These are phyloP conservation scores for Tridacna crocea DNA, from an alignment of 2,888 invertebrate species.

Conservation along the genomic window DNA sequence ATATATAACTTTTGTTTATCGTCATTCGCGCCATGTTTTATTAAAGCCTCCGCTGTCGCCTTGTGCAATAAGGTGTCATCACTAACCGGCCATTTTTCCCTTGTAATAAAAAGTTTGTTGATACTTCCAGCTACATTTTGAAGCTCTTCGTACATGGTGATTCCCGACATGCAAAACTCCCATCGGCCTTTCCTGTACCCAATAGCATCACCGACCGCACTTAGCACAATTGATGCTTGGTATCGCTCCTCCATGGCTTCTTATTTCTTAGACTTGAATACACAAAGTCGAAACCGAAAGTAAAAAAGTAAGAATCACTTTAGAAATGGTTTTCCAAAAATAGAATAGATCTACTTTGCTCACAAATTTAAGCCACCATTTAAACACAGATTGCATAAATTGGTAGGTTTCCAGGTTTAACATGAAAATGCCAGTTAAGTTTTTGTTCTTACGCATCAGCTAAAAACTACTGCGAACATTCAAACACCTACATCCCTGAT, in stretches of 20 bases:
- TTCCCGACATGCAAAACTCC: constrained; percentile 78
- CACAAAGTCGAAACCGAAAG: constrained; percentile 9
- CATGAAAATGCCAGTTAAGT: too few relatives aligned
- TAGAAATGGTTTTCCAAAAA: too few relatives aligned
- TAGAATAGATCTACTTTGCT: too few relatives aligned
- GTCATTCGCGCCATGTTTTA: constrained; percentile 21
- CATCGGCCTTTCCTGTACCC: constrained; percentile 80
- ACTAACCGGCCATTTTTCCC: constrained; percentile 77
- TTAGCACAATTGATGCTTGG: constrained; percentile 79
- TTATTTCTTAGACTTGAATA: background rate
- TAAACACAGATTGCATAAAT: too few relatives aligned
- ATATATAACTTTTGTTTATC: constrained; percentile 52
- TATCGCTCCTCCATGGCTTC: constrained; percentile 57
- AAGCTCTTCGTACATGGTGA: constrained; percentile 74
- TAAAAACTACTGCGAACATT: too few relatives aligned
- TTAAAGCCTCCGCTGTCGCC: constrained; percentile 78
- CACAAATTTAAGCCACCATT: too few relatives aligned
- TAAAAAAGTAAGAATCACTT: background rate
- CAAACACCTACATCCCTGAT: background rate
- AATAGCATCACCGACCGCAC: constrained; percentile 82
- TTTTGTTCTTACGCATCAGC: too few relatives aligned
- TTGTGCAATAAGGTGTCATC: constrained; percentile 83
- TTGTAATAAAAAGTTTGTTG: constrained; percentile 67
- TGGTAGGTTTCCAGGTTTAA: too few relatives aligned
- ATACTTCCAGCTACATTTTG: constrained; percentile 72